Conservation (phyloP, 2,797 vertebrate species). For the Chaetodon trifasciatus region DNA sequence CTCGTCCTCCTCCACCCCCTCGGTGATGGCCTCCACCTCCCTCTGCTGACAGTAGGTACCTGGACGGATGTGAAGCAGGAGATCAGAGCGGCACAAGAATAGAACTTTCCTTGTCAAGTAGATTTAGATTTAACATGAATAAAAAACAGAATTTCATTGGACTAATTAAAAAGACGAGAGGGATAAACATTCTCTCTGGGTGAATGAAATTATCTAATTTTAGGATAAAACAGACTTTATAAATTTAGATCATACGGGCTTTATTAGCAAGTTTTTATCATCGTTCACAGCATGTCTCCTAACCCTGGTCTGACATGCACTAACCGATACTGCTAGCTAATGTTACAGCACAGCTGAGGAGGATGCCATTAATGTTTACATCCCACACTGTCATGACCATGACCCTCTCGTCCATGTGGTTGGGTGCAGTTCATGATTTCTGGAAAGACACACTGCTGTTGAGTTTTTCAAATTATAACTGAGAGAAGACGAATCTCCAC, state of each 20-base stretch:
- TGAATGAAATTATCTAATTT: background rate
- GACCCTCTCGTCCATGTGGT: too few relatives aligned
- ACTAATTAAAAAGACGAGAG: background rate
- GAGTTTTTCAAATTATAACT: too few relatives aligned
- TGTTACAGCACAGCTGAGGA: too few relatives aligned
- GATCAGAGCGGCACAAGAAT: background rate
- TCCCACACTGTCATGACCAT: too few relatives aligned
- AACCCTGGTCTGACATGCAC: too few relatives aligned
- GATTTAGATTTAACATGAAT: background rate
- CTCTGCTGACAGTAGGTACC: slow-evolving; percentile 99
- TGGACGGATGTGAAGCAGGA: slow-evolving; percentile 59
- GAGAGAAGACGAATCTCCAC: too few relatives aligned
- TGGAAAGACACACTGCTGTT: too few relatives aligned
- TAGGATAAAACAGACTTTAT: background rate
- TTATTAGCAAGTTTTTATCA: background rate
- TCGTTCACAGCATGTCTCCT: too few relatives aligned
- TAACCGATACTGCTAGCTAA: too few relatives aligned
- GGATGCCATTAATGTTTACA: too few relatives aligned
- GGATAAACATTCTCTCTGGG: background rate
- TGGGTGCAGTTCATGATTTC: too few relatives aligned
- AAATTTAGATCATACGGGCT: slow-evolving; percentile 5
- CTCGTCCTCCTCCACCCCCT: slow-evolving; percentile 99
- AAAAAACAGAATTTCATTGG: background rate
- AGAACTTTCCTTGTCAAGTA: background rate
- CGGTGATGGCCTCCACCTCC: slow-evolving; percentile 98